Percentiles rank a stretch among this genome's conserved stretches.
These are phyloP conservation scores for Luehdorfia chinensis DNA, from an alignment of 1,140 invertebrate genomes.

Conservation along the genomic window DNA sequence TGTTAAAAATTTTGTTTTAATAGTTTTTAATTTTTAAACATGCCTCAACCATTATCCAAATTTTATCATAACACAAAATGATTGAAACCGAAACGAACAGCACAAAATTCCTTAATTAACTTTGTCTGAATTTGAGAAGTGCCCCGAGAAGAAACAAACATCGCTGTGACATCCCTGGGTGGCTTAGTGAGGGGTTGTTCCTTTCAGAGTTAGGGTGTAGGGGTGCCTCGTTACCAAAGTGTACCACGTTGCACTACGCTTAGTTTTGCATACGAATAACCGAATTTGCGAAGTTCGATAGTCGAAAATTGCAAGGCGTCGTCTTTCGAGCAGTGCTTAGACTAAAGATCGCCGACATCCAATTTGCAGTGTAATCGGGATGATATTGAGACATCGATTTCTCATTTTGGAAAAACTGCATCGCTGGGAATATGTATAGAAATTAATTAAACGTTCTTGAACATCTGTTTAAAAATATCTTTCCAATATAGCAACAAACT, in stretches of 20 bases:
- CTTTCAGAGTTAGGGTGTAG: neutral
- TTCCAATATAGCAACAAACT: no score
- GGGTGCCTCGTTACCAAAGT: slow-evolving; percentile 5
- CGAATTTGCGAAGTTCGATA: slow-evolving; percentile 29
- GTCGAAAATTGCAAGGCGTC: slow-evolving; percentile 20
- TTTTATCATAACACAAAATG: no score
- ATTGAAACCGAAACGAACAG: no score
- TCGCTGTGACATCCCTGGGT: slow-evolving; percentile 1
- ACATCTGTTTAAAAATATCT: no score
- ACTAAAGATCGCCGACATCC: neutral
- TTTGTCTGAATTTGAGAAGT: no score
- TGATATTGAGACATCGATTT: neutral
- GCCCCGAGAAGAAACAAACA: neutral
- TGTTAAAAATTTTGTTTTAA: no score
- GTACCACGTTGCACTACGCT: slow-evolving; percentile 24
- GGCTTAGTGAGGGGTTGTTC: neutral
- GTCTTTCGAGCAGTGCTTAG: neutral
- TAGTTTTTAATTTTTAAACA: no score
- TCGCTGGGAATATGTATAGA: no score
- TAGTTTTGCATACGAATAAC: slow-evolving; percentile 32
- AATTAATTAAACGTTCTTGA: no score
- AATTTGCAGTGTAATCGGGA: neutral
- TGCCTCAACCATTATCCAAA: no score
- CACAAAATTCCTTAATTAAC: no score
- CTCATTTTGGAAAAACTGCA: no score